Conservation (phyloP, 2,888 invertebrate genomes). For the Spodoptera picta region DNA sequence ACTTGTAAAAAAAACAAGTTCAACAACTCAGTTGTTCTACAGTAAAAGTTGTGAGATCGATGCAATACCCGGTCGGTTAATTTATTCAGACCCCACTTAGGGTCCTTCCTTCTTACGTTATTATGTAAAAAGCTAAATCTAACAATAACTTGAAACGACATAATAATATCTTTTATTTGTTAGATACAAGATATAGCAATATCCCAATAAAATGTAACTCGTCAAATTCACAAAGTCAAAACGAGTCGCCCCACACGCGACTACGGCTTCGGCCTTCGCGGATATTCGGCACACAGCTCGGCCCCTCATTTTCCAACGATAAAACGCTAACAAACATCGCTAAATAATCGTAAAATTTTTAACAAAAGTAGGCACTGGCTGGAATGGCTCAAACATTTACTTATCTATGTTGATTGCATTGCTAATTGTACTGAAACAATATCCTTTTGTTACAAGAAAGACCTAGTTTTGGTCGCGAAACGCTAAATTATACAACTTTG, state of each 20-base stretch:
- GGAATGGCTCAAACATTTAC: constrained; percentile 72
- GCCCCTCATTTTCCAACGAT: constrained; percentile 25
- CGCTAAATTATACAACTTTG: constrained; percentile 78
- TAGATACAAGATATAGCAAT: background rate
- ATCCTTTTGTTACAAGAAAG: constrained; percentile 85
- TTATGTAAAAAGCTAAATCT: no score
- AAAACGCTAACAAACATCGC: constrained; percentile 43
- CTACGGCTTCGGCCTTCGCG: constrained; percentile 19
- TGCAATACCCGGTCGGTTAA: no score
- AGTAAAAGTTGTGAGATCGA: no score
- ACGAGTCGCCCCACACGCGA: constrained; percentile 1
- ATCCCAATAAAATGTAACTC: constrained; percentile 20
- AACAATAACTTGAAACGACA: no score
- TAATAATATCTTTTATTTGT: no score
- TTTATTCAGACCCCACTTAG: no score
- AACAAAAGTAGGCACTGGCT: constrained; percentile 55
- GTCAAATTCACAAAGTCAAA: constrained; percentile 19
- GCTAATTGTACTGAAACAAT: constrained; percentile 85
- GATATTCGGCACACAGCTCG: constrained; percentile 8
- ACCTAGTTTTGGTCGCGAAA: constrained; percentile 84
- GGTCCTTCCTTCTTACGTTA: no score
- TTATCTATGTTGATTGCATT: constrained; percentile 85
- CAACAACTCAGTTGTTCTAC: no score
- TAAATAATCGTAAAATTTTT: constrained; percentile 59
- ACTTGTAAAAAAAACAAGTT: no score